phyloP scores from a whole-genome alignment of 2,113 vertebrate species.

The Oreochromis aureus region DNA sequence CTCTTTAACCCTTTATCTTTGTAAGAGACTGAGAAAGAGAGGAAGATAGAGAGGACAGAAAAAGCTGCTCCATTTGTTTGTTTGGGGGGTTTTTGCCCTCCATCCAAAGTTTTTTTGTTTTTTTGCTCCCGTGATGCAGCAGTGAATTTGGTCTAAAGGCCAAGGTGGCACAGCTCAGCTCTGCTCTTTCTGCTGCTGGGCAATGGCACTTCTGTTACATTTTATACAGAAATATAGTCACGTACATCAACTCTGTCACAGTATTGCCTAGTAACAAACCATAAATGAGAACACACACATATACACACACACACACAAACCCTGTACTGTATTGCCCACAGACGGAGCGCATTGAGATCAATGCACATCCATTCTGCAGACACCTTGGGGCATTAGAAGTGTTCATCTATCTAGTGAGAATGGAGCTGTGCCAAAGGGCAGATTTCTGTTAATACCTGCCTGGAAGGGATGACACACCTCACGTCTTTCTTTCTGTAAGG shows the following conservation, averaged over 20 bases:
- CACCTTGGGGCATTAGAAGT: conserved; percentile 7
- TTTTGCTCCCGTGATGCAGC: not conserved
- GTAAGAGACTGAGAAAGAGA: not conserved
- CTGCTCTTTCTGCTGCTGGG: not conserved
- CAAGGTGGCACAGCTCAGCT: not conserved
- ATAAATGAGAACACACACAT: conserved; percentile 11
- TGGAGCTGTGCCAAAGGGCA: conserved; percentile 38
- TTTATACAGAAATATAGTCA: conserved; percentile 10
- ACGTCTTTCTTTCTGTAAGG: not conserved
- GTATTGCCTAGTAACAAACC: conserved; percentile 10
- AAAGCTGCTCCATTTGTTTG: not conserved
- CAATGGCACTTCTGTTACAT: conserved; percentile 1
- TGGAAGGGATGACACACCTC: conserved; percentile 8
- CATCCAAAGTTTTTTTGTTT: not conserved
- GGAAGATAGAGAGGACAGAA: conserved; percentile 20
- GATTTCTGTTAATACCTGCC: conserved; percentile 29
- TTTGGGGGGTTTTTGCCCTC: not conserved
- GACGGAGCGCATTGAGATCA: conserved; percentile 27
- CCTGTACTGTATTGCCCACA: not conserved
- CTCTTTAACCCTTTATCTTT: conserved; percentile 45
- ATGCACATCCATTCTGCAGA: conserved; percentile 40
- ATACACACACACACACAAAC: not conserved
- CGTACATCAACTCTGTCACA: conserved; percentile 13
- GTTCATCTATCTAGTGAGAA: conserved; percentile 28
- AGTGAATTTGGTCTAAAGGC: conserved; percentile 22